A percentile compares a stretch with the other conserved stretches of the same genome.
phyloP scores from a whole-genome alignment of 2,888 invertebrate genomes.

The Anaspis maculata region DNA sequence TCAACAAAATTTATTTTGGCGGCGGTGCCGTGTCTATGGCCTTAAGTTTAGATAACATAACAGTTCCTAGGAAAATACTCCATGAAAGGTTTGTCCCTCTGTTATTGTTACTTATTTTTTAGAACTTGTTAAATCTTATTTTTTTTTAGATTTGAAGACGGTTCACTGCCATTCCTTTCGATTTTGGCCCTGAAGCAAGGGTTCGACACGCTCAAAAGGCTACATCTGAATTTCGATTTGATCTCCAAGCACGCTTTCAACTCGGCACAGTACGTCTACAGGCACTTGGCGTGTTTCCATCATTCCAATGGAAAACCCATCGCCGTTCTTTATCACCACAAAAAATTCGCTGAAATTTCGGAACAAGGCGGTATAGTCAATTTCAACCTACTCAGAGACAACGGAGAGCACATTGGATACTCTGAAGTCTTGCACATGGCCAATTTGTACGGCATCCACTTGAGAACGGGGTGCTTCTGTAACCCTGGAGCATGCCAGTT shows the following conservation, averaged over 20 bases:
- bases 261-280: constrained; percentile 66
- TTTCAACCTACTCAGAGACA: constrained; percentile 74
- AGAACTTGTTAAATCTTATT: neutral
- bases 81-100: constrained; percentile 73
- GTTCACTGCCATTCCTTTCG: constrained; percentile 80
- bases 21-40: constrained; percentile 90
- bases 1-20: constrained; percentile 77
- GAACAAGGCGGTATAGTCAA: constrained; percentile 81
- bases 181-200: constrained; percentile 77
- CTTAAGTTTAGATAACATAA: constrained; percentile 61
- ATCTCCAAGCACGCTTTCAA: constrained; percentile 68
- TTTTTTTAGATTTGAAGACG: constrained; percentile 81
- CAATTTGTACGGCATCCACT: constrained; percentile 72
- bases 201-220: constrained; percentile 61
- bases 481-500: constrained; percentile 92
- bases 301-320: constrained; percentile 68
- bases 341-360: constrained; percentile 51
- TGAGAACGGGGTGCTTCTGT: constrained; percentile 94
- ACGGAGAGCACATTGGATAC: constrained; percentile 79
- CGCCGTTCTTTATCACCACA: constrained; percentile 65
- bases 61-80: constrained; percentile 58
- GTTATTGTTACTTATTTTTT: neutral
- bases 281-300: constrained; percentile 51
- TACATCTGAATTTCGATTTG: constrained; percentile 57
- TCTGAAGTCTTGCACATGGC: constrained; percentile 87